These are phyloP conservation scores for Ailuropoda melanoleuca DNA, from an alignment of 2,113 vertebrate species.

Conservation along the genomic window DNA sequence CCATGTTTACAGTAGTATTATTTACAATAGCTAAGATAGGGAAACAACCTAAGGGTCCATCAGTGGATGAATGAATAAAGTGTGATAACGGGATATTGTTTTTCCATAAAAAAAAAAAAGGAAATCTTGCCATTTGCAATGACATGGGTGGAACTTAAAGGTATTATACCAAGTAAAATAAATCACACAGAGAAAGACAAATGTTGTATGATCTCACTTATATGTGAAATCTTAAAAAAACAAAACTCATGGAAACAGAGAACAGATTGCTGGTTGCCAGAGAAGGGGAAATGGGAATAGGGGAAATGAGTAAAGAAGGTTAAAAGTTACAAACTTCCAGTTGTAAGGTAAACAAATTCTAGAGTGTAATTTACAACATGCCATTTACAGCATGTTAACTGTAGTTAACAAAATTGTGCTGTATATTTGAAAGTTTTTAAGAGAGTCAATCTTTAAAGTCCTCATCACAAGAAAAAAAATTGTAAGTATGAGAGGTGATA, in stretches of 20 bases:
- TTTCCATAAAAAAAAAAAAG: background rate
- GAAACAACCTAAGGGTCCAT: background rate
- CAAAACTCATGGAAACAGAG: background rate
- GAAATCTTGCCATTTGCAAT: background rate
- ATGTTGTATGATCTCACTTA: background rate
- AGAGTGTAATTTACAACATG: background rate
- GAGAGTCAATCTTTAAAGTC: background rate
- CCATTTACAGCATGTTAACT: background rate
- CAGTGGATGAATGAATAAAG: background rate
- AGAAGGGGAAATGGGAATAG: no score
- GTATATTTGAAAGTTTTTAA: background rate
- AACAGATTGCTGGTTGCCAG: background rate
- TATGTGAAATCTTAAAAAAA: background rate
- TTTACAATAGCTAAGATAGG: background rate
- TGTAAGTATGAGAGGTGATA: background rate
- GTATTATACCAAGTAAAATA: background rate
- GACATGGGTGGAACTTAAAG: background rate
- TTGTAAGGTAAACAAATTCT: background rate
- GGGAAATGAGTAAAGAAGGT: background rate
- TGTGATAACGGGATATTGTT: background rate
- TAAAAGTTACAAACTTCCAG: background rate
- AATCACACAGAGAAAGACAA: background rate
- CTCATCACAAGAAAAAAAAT: background rate
- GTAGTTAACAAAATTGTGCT: background rate
- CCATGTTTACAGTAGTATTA: background rate